A percentile compares a stretch with the other conserved stretches of the same genome.
phyloP scores from a whole-genome alignment of 2,888 invertebrate species.

The Spatulosminthurus flaviceps region DNA sequence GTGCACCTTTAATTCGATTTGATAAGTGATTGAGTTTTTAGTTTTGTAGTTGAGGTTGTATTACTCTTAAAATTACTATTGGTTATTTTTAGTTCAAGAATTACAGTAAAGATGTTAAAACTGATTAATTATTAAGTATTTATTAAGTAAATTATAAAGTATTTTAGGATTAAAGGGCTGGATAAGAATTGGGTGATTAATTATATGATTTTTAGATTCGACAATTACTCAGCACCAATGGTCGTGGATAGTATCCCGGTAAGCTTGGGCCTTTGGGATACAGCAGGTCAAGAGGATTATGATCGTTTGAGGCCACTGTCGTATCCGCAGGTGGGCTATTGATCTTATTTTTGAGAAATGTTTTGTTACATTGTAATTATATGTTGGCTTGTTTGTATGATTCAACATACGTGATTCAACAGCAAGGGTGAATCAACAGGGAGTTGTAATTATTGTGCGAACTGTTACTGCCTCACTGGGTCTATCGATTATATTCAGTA shows the following conservation, averaged over 20 bases:
- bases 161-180: too few species aligned
- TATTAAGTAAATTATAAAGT: too few species aligned
- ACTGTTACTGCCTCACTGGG: background rate
- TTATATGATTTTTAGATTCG: slow-evolving; percentile 80
- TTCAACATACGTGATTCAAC: background rate
- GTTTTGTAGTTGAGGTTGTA: background rate
- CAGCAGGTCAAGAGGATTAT: slow-evolving; percentile 50
- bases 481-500: background rate
- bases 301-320: slow-evolving; percentile 88
- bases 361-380: background rate
- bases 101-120: too few species aligned
- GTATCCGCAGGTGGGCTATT: slow-evolving; percentile 79
- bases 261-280: slow-evolving; percentile 94
- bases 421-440: background rate
- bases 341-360: background rate
- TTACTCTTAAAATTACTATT: too few species aligned
- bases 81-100: too few species aligned
- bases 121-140: too few species aligned
- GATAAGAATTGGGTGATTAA: too few species aligned
- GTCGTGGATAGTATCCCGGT: slow-evolving; percentile 98
- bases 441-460: background rate
- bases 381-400: background rate
- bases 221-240: slow-evolving; percentile 99
- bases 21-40: background rate
- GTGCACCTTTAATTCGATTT: background rate